Percentiles rank a stretch among this genome's conserved stretches.
These are phyloP conservation scores for Microplitis mediator DNA, from an alignment of 1,140 invertebrate species.

Conservation along the genomic window DNA sequence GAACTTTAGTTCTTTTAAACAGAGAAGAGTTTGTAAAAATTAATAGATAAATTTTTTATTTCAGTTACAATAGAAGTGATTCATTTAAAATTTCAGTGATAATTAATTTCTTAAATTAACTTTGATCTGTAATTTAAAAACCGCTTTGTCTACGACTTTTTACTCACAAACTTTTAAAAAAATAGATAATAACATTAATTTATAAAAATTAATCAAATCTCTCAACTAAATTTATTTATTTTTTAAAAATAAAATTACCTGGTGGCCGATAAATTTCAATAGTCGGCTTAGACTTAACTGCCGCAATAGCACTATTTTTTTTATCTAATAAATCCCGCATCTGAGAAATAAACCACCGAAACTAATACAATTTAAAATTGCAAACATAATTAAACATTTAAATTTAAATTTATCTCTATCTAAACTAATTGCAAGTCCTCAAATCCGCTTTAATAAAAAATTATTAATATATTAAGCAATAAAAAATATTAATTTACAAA, in stretches of 20 bases:
- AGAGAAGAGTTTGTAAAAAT: too few species aligned
- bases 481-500: not conserved
- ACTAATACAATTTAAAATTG: not conserved
- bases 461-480: not conserved
- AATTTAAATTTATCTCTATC: not conserved
- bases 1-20: too few species aligned
- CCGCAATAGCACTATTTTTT: slow-evolving; percentile 50
- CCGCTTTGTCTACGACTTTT: too few species aligned
- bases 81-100: too few species aligned
- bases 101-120: too few species aligned
- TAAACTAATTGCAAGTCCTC: too few species aligned
- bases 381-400: slow-evolving; percentile 1
- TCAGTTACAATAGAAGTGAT: too few species aligned
- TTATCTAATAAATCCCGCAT: slow-evolving; percentile 60
- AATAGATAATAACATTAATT: not conserved
- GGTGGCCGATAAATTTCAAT: slow-evolving; percentile 87
- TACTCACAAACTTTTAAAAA: too few species aligned
- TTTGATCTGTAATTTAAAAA: too few species aligned
- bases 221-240: not conserved
- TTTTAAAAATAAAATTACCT: slow-evolving; percentile 63
- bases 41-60: too few species aligned
- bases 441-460: not conserved
- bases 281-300: slow-evolving; percentile 71
- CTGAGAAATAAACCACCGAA: slow-evolving; percentile 39
- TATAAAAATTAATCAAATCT: not conserved